Evolutionary conservation across 2,888 invertebrate genomes (phyloP), one percentile per base, ranked within the genome.

Genomic region (Himalopsyche kuldschensis): DNA sequence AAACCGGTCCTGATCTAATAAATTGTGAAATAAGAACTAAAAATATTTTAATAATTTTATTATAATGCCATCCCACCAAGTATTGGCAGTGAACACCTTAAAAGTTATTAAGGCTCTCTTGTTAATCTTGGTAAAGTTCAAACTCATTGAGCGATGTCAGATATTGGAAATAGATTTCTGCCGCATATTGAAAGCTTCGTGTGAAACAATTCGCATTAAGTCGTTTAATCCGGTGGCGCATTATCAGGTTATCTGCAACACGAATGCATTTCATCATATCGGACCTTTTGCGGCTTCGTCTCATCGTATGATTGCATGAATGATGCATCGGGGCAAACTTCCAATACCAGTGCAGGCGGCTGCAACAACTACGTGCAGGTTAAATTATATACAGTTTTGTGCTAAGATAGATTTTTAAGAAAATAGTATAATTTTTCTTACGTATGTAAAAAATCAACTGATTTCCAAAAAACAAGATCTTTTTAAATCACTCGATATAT

Each of bases 281-380:
- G 77, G 77, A 15, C 47, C 47, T 41, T 48, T 48, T 41, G 63
- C 63, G 31, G 75, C 63, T 15, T 69, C 69, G 20, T 69, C 69
- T 69, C 27, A 27, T 27, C 15, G 69, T 69, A 69, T 69, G 69
- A 69, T 69, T 69, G 69, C 79, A 82, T 82, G 82, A 82, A 82
- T 82, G 82, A 82, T 82, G 82, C 82, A 82, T 82, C 75, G 46
- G 31, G 30, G 76, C 24, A 55, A 69, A 69, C 27, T 27, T 55
- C 20, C 55, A 55, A 55, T 55, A 27, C 27, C 24, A 27, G 69
- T 15, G 69, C 8, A 15, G 69, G 11, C 8, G 69, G 30, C 30
- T 69, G 41, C 41, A 41, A 41, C 0, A 5, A 1, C 35, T 5
- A 10, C 35, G 15, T 41, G 41, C 11, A 3, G 6, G 11, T 8